Percentiles rank a stretch among this genome's conserved stretches.
phyloP scores from a whole-genome alignment of 2,888 invertebrate species.

The Hypomecis punctinalis region DNA sequence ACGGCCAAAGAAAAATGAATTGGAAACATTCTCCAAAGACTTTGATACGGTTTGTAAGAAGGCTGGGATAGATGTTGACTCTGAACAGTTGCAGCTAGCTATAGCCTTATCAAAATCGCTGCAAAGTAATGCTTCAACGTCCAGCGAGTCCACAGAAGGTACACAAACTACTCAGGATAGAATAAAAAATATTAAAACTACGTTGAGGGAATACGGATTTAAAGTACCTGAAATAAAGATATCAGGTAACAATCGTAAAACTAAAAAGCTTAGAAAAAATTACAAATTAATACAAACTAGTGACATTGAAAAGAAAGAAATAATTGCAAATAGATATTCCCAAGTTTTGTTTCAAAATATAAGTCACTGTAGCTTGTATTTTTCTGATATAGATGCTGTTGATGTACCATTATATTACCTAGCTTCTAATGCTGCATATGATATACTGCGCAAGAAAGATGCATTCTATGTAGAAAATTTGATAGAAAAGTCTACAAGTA shows the following conservation, averaged over 20 bases:
- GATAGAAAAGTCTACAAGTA: constrained; percentile 68
- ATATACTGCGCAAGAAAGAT: constrained; percentile 56
- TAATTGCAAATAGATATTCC: constrained; percentile 66
- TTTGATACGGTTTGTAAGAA: constrained; percentile 74
- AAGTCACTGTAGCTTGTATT: constrained; percentile 34
- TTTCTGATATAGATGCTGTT: constrained; percentile 24
- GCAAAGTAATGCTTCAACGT: constrained; percentile 40
- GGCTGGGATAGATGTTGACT: constrained; percentile 83
- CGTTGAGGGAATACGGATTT: constrained; percentile 87
- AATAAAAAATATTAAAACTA: constrained; percentile 73
- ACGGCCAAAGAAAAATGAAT: constrained; percentile 68
- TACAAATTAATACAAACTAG: constrained; percentile 64
- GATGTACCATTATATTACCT: constrained; percentile 54
- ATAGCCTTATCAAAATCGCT: constrained; percentile 87
- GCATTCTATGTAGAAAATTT: constrained; percentile 79
- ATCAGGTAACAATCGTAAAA: constrained; percentile 46
- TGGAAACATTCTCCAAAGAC: constrained; percentile 69
- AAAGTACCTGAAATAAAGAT: constrained; percentile 68
- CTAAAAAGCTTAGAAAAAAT: constrained; percentile 55
- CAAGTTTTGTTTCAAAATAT: constrained; percentile 64
- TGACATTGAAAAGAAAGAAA: constrained; percentile 64
- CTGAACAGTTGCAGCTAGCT: constrained; percentile 88
- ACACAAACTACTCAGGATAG: constrained; percentile 57
- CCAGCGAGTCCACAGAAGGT: constrained; percentile 35
- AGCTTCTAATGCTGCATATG: constrained; percentile 62